These are phyloP conservation scores for Microctenopoma lineatum DNA, from an alignment of 2,797 vertebrate species.

Conservation along the genomic window DNA sequence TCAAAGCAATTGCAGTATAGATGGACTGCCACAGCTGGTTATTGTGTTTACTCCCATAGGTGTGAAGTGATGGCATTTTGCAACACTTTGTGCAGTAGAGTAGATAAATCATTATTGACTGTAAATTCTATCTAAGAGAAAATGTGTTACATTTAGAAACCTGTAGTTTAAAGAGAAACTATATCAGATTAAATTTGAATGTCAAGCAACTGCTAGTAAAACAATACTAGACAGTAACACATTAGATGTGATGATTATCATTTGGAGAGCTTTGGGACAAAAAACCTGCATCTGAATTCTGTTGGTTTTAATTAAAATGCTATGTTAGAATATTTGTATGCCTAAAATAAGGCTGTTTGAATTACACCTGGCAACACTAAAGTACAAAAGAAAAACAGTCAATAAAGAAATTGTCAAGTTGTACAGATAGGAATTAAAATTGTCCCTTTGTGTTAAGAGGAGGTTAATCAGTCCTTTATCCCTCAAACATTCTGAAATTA, in stretches of 20 bases:
- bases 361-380: slow-evolving; percentile 5
- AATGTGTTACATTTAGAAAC: slow-evolving; percentile 8
- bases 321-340: neutral
- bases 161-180: neutral
- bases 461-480: slow-evolving; percentile 37
- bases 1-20: slow-evolving; percentile 39
- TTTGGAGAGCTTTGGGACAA: neutral
- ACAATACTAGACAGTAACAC: neutral
- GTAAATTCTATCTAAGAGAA: neutral
- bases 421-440: slow-evolving; percentile 33
- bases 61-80: slow-evolving; percentile 25
- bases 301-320: slow-evolving; percentile 2
- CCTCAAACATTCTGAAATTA: slow-evolving; percentile 54
- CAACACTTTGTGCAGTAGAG: slow-evolving; percentile 7
- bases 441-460: slow-evolving; percentile 19
- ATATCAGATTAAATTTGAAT: slow-evolving; percentile 8
- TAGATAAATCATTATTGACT: slow-evolving; percentile 16
- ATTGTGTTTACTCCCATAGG: slow-evolving; percentile 30
- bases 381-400: slow-evolving; percentile 3
- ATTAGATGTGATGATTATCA: neutral
- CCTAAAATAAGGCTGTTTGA: slow-evolving; percentile 14
- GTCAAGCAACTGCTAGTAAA: neutral
- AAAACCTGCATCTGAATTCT: slow-evolving; percentile 14
- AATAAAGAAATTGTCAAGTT: slow-evolving; percentile 22
- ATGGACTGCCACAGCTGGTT: slow-evolving; percentile 28